Evolutionary conservation across 2,113 vertebrate genomes (phyloP).

Genomic region (Pandion haliaetus): DNA sequence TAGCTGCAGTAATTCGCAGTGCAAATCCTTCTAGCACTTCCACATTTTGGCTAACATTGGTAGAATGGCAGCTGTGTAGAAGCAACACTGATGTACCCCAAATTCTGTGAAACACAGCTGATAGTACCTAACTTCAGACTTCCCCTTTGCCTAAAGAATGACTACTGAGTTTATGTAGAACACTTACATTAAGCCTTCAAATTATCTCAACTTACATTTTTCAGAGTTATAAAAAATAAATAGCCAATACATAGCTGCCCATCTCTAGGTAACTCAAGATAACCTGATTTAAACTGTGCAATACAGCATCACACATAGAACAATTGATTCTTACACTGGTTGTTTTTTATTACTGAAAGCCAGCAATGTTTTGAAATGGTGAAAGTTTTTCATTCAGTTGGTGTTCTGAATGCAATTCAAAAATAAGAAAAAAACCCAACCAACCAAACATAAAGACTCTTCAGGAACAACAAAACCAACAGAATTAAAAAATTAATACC

Average conservation of each 20-base stretch:
- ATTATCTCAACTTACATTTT: not conserved
- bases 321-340: not conserved
- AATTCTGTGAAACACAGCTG: not conserved
- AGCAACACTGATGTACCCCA: not conserved
- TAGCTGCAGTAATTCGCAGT: not conserved
- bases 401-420: not conserved
- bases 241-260: not conserved
- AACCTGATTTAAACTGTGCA: not conserved
- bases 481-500: not conserved
- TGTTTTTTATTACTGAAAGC: not conserved
- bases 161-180: not conserved
- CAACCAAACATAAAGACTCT: not conserved
- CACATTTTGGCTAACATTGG: not conserved
- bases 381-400: not conserved
- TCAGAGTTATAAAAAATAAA: not conserved
- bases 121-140: not conserved
- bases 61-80: not conserved
- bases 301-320: not conserved
- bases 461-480: not conserved
- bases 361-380: not conserved
- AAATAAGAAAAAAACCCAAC: not conserved
- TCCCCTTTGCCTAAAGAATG: not conserved
- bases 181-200: not conserved
- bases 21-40: not conserved
- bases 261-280: not conserved